phyloP scores from a whole-genome alignment of 1,140 invertebrate genomes.

The Conopomorpha cramerella region DNA sequence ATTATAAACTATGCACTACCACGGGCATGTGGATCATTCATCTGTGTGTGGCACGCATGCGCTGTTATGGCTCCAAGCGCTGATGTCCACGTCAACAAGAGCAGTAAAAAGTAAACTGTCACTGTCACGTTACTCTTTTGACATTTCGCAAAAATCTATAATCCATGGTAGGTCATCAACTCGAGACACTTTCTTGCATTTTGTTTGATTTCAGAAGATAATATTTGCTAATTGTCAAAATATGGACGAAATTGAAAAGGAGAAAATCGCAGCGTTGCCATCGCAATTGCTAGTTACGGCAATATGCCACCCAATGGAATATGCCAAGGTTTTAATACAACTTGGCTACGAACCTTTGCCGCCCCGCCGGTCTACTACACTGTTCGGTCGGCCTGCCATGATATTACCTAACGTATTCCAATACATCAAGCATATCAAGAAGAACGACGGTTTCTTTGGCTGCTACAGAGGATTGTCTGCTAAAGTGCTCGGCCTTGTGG shows the following conservation, averaged over 20 bases:
- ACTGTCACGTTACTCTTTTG: too few species aligned
- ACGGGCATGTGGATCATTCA: too few species aligned
- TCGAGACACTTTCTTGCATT: too few species aligned
- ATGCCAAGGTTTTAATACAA: slow-evolving; percentile 83
- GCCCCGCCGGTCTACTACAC: slow-evolving; percentile 71
- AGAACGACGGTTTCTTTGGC: slow-evolving; percentile 80
- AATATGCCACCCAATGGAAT: slow-evolving; percentile 76
- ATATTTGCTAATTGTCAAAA: slow-evolving; percentile 20
- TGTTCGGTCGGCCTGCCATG: slow-evolving; percentile 78
- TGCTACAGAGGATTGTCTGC: slow-evolving; percentile 82
- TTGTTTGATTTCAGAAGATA: slow-evolving; percentile 49
- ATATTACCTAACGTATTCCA: slow-evolving; percentile 86
- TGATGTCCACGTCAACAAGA: too few species aligned
- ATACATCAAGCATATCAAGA: slow-evolving; percentile 84
- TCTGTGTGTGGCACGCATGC: too few species aligned
- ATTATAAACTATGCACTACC: too few species aligned
- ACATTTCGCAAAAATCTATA: too few species aligned
- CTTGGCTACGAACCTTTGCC: slow-evolving; percentile 86
- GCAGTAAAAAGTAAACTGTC: too few species aligned
- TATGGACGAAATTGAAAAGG: slow-evolving; percentile 56
- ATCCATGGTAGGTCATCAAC: slow-evolving; percentile 8
- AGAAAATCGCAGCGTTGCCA: slow-evolving; percentile 45
- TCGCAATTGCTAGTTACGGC: slow-evolving; percentile 60
- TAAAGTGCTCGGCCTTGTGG: slow-evolving; percentile 72
- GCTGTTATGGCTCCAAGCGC: too few species aligned